phyloP scores from a whole-genome alignment of 1,140 invertebrate genomes.

The Hirudo medicinalis region DNA sequence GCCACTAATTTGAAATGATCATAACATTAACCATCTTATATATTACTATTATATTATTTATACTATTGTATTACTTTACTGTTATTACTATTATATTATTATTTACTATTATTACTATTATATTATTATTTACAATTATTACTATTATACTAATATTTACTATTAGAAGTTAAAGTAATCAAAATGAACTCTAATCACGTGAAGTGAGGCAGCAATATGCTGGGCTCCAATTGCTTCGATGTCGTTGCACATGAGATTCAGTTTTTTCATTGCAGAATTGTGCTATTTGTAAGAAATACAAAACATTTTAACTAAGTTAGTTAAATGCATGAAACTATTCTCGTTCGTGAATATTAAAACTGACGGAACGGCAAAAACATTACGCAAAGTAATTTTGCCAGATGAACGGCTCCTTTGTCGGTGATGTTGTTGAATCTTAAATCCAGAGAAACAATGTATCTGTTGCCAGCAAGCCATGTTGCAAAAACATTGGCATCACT shows the following conservation, averaged over 20 bases:
- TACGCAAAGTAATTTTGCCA: constrained; percentile 34
- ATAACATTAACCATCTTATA: too few species aligned
- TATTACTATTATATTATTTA: too few species aligned
- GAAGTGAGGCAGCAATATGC: constrained; percentile 31
- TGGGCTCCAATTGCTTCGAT: constrained; percentile 35
- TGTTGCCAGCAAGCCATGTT: constrained; percentile 33
- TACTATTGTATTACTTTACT: too few species aligned
- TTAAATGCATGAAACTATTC: neutral
- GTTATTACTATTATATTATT: too few species aligned
- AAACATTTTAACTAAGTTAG: constrained; percentile 1
- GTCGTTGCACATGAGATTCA: constrained; percentile 41
- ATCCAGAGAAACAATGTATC: constrained; percentile 34
- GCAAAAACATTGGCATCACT: constrained; percentile 32
- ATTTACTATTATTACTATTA: neutral
- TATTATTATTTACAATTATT: too few species aligned
- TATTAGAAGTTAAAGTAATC: neutral
- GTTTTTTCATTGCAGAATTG: constrained; percentile 26
- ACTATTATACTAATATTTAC: neutral
- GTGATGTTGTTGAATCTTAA: constrained; percentile 39
- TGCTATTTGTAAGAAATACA: constrained; percentile 25
- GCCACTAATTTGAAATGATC: too few species aligned
- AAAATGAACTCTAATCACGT: constrained; percentile 5
- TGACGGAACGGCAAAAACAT: neutral
- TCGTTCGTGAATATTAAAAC: neutral
- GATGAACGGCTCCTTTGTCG: constrained; percentile 31